Base-by-base conservation (phyloP, 2,113 vertebrate species). In the Coptodon rendalli region DNA sequence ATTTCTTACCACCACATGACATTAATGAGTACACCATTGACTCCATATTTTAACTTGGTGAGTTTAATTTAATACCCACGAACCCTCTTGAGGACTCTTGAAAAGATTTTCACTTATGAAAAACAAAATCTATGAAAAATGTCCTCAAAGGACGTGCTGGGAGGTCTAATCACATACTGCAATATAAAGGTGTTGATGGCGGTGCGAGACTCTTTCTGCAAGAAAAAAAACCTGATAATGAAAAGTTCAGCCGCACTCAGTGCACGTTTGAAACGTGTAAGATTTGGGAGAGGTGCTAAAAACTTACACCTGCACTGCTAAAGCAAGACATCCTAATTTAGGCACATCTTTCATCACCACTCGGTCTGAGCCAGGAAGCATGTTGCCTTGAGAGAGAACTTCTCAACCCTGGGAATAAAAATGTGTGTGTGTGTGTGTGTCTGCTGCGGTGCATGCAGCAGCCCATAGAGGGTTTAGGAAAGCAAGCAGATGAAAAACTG, bases 261-360 rank as follows among this genome's bases (percentile, higher is more conserved):
- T 3, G 83, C 82, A 87, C 53, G 81, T 89, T 56, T 76, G 63
- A 86, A 73, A 92, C 50, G 86, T 76, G 89, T 76, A 87, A 76
- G 54, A 85, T 84, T 82, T 22, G 45, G 56, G 52, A 80, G 61
- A 92, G 85, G 88, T 84, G 92, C 63, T 87, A 85, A 87, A 87
- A 92, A 83, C 34, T 85, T 71, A 92, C 63, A 86, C 54, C 82
- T 91, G 90, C 87, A 80, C 45, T 78, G 84, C 87, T 79, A 50
- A 53, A 80, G 81, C 88, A 89, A 73, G 82, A 68, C 68, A 27
- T 85, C 89, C 89, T 92, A 84, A 93, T 95, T 94, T 90, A 92
- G 82, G 48, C 81, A 57, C 92, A 90, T 89, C 73, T 87, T 89
- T 92, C 80, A 93, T 82, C 88, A 50, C 84, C 61, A 76, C 82